Evolutionary conservation across 2,888 invertebrate genomes (phyloP).

Genomic region (Amphimallon solstitiale): DNA sequence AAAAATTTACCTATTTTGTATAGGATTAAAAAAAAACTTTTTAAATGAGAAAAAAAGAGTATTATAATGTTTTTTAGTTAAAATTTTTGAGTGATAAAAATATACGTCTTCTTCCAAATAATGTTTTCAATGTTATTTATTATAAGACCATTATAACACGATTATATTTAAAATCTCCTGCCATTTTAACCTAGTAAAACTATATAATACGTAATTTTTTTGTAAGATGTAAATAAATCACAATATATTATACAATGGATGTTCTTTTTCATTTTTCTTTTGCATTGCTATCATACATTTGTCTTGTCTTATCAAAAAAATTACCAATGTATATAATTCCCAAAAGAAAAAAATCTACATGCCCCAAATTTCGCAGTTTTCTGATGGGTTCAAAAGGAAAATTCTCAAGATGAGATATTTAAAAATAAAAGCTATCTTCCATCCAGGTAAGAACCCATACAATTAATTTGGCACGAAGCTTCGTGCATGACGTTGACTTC

Average conservation of each 20-base stretch:
- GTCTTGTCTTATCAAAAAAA: slow-evolving; percentile 29
- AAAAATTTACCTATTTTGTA: slow-evolving; percentile 33
- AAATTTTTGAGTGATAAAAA: slow-evolving; percentile 32
- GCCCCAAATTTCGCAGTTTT: no score
- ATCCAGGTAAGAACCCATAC: no score
- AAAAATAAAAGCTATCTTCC: no score
- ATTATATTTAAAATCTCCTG: slow-evolving; percentile 40
- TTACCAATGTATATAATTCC: slow-evolving; percentile 1
- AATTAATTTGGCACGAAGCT: no score
- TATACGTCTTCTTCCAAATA: slow-evolving; percentile 33
- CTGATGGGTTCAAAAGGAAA: no score
- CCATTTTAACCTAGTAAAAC: slow-evolving; percentile 42
- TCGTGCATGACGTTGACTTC: no score
- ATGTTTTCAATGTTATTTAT: slow-evolving; percentile 32
- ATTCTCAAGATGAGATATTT: no score
- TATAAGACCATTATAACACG: slow-evolving; percentile 34
- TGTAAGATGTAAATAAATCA: slow-evolving; percentile 43
- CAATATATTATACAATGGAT: slow-evolving; percentile 39
- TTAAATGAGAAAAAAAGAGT: slow-evolving; percentile 22
- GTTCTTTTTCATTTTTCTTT: slow-evolving; percentile 13
- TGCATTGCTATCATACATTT: neutral
- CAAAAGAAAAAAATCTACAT: neutral
- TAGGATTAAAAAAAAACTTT: slow-evolving; percentile 23
- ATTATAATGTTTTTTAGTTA: slow-evolving; percentile 31
- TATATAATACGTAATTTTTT: slow-evolving; percentile 42